These are phyloP conservation scores for Alexandromys fortis DNA, from an alignment of 2,113 vertebrate species.

Conservation along the genomic window DNA sequence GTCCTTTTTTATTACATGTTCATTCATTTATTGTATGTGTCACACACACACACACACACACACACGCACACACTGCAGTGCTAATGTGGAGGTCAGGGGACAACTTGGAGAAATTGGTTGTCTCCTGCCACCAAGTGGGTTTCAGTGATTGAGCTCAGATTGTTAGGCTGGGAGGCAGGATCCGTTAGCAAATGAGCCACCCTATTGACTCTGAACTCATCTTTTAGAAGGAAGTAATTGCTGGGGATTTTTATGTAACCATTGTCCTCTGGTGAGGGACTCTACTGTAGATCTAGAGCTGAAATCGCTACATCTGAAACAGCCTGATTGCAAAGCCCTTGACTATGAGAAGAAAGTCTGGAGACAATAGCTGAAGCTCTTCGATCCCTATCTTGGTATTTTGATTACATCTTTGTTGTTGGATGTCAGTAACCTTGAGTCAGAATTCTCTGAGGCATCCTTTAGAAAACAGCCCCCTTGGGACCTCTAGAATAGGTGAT, in stretches of 20 bases:
- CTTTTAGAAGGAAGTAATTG: neutral
- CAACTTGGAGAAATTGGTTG: neutral
- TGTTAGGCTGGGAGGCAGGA: neutral
- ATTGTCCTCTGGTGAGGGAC: neutral
- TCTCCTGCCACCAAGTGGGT: neutral
- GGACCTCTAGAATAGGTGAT: neutral
- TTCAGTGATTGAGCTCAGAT: neutral
- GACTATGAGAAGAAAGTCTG: neutral
- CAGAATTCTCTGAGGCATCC: neutral
- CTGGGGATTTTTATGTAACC: slow-evolving; percentile 34
- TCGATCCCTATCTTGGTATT: neutral
- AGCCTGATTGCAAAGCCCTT: neutral
- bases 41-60: neutral
- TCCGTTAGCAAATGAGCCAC: neutral
- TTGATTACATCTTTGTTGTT: neutral
- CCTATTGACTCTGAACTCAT: neutral
- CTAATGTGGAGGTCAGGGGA: neutral
- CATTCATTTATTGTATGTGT: neutral
- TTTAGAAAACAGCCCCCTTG: neutral
- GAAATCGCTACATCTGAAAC: neutral
- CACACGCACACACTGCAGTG: neutral
- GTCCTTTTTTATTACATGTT: slow-evolving; percentile 24
- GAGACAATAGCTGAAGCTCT: neutral
- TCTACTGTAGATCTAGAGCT: neutral
- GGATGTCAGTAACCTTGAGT: neutral